phyloP scores from a whole-genome alignment of 1,140 invertebrate genomes.

The Himalopsyche phryganea region DNA sequence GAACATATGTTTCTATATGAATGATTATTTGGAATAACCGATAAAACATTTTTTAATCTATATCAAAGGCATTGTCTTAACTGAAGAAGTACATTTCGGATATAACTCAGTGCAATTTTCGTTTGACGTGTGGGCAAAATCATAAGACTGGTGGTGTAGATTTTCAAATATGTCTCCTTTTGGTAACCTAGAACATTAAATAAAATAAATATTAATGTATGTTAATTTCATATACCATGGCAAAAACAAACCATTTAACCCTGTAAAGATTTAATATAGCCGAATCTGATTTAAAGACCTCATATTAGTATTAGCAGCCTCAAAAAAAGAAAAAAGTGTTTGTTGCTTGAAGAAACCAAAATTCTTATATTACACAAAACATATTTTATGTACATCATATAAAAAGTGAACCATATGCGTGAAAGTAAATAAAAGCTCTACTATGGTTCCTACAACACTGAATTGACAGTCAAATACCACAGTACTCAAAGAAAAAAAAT shows the following conservation, averaged over 20 bases:
- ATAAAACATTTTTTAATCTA: neutral
- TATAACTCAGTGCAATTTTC: slow-evolving; percentile 39
- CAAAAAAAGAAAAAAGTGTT: no score
- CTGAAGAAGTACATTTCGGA: slow-evolving; percentile 36
- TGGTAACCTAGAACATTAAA: slow-evolving; percentile 39
- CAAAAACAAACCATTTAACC: neutral
- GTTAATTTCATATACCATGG: neutral
- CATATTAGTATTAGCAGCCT: no score
- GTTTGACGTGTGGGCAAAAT: slow-evolving; percentile 38
- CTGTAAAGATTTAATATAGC: neutral
- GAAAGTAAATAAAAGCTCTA: no score
- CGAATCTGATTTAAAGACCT: neutral
- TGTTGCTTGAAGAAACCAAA: no score
- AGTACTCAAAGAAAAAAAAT: no score
- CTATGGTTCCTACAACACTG: no score
- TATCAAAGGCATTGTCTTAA: slow-evolving; percentile 9
- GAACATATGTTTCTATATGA: no score
- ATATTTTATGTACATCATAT: no score
- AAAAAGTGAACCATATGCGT: no score
- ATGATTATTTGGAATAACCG: no score
- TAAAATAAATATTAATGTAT: neutral
- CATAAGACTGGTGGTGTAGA: slow-evolving; percentile 39
- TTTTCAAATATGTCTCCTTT: slow-evolving; percentile 35
- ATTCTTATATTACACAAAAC: no score
- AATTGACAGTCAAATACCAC: no score